Percentiles rank a stretch among this genome's conserved stretches.
These are phyloP conservation scores for Marcusenius ussheri DNA, from an alignment of 2,113 vertebrate genomes.

Conservation along the genomic window DNA sequence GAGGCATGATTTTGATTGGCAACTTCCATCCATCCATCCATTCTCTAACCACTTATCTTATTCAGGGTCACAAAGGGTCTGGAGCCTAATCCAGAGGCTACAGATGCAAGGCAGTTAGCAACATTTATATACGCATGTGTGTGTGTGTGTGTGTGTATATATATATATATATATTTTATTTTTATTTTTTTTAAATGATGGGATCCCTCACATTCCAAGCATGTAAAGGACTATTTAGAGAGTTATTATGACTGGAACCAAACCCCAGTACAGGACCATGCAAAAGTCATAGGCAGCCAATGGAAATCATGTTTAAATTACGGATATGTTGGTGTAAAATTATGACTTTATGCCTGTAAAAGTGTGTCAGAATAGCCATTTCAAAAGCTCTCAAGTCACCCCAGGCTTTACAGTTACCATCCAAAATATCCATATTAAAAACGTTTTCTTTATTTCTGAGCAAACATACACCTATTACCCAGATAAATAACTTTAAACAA, in stretches of 20 bases:
- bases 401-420: neutral
- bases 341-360: neutral
- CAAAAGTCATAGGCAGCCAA: neutral
- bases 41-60: neutral
- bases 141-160: too few relatives aligned
- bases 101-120: neutral
- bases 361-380: neutral
- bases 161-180: neutral
- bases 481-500: neutral
- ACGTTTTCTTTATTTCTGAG: neutral
- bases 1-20: neutral
- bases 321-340: neutral
- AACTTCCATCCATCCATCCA: neutral
- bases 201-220: neutral
- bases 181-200: neutral
- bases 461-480: neutral
- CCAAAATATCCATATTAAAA: neutral
- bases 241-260: neutral
- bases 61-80: neutral
- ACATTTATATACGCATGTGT: neutral
- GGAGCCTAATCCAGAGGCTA: neutral
- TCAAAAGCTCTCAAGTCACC: neutral
- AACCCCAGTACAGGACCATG: neutral
- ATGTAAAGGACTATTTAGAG: neutral
- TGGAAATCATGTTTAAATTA: neutral